Conservation (phyloP, 2,113 vertebrate species). For the Cheirogaleus medius region DNA sequence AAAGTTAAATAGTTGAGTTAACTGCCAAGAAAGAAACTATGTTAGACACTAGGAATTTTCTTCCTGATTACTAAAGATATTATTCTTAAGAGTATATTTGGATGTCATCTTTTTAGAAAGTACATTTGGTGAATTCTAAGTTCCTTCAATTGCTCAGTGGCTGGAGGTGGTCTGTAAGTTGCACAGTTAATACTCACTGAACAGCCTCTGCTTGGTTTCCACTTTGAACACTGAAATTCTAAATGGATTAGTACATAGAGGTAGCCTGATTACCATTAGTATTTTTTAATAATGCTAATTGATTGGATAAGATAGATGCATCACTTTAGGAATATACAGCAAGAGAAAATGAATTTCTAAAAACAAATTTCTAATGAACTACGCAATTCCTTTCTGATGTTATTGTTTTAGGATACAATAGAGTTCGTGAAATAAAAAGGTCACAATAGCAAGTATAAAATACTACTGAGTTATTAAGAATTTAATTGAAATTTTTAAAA, state of each 20-base stretch:
- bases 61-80: background rate
- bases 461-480: background rate
- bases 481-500: background rate
- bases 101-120: background rate
- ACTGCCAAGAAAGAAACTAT: background rate
- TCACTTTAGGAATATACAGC: background rate
- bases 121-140: background rate
- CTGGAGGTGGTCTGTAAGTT: background rate
- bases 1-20: conserved; percentile 1
- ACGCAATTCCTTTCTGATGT: background rate
- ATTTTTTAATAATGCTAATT: background rate
- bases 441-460: background rate
- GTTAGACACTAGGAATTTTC: background rate
- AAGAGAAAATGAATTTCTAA: background rate
- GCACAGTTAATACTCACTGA: background rate
- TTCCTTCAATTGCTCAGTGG: background rate
- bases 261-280: background rate
- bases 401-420: background rate
- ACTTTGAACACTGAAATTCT: background rate
- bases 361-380: background rate
- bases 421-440: background rate
- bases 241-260: background rate
- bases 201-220: background rate
- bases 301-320: background rate
- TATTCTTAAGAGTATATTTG: background rate